phyloP scores from a whole-genome alignment of 1,140 invertebrate genomes.

The Drosophila ogumai region DNA sequence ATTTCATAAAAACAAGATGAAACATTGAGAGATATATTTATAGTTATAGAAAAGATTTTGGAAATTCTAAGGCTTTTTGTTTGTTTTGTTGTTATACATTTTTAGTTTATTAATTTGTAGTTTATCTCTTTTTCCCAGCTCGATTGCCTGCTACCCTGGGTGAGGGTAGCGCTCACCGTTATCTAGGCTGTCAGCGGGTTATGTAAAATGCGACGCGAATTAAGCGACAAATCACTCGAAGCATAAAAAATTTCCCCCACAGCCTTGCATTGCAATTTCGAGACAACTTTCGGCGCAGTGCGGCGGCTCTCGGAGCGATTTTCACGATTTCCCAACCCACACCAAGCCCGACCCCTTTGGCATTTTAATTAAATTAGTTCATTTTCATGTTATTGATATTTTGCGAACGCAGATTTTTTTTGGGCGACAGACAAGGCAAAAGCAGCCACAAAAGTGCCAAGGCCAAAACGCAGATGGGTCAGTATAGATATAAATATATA shows the following conservation, averaged over 20 bases:
- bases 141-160: not conserved
- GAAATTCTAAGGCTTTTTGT: not conserved
- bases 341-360: not conserved
- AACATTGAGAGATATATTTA: no score
- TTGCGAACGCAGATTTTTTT: conserved; percentile 20
- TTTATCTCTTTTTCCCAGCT: no score
- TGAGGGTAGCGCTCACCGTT: not conserved
- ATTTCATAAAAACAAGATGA: no score
- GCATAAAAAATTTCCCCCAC: conserved; percentile 58
- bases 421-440: conserved; percentile 7
- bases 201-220: conserved; percentile 44
- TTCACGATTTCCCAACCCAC: conserved; percentile 23
- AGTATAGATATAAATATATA: not conserved
- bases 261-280: conserved; percentile 2
- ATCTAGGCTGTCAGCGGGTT: conserved; percentile 38
- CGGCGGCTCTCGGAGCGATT: not conserved
- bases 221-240: conserved; percentile 53
- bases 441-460: conserved; percentile 19
- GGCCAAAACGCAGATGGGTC: not conserved
- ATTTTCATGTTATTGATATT: conserved; percentile 71
- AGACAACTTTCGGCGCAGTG: conserved; percentile 2
- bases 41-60: no score
- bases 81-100: no score
- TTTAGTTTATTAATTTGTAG: no score
- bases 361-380: conserved; percentile 78